Percentiles rank a stretch among this genome's conserved stretches.
Evolutionary conservation across 2,113 vertebrate species (phyloP).

Genomic region (Cyprichromis sp.): DNA sequence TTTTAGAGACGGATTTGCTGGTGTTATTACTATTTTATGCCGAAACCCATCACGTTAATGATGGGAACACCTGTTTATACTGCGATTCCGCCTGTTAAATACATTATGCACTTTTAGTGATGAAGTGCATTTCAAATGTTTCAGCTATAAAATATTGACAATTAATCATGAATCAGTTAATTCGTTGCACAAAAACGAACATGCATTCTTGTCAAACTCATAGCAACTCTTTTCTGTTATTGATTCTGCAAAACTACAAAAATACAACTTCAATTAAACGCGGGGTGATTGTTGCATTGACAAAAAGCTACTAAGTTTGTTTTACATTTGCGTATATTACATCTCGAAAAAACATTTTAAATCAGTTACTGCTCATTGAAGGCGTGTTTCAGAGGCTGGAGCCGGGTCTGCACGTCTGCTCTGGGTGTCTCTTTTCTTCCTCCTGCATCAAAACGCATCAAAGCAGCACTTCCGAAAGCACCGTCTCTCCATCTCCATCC

Average conservation of each 20-base stretch:
- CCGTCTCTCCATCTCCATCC: conserved; percentile 22
- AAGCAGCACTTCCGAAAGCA: neutral
- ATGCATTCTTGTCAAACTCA: neutral
- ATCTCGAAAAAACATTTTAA: neutral
- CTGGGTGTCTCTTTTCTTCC: conserved; percentile 4
- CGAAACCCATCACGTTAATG: neutral
- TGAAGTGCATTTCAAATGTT: neutral
- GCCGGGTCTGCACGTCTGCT: neutral
- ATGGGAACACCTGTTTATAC: neutral
- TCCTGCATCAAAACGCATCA: conserved; percentile 10
- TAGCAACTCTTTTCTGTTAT: neutral
- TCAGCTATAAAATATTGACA: neutral
- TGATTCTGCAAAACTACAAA: neutral
- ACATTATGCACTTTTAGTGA: neutral
- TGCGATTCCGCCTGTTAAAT: neutral
- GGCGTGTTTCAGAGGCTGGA: neutral
- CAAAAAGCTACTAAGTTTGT: neutral
- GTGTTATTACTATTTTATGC: neutral
- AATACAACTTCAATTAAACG: neutral
- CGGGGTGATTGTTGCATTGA: neutral
- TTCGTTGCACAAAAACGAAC: neutral
- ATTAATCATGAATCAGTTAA: neutral
- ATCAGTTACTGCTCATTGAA: neutral
- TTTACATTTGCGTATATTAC: neutral
- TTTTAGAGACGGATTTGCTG: neutral